phyloP scores from a whole-genome alignment of 2,888 invertebrate species.

The Hydrotaea diabolus region DNA sequence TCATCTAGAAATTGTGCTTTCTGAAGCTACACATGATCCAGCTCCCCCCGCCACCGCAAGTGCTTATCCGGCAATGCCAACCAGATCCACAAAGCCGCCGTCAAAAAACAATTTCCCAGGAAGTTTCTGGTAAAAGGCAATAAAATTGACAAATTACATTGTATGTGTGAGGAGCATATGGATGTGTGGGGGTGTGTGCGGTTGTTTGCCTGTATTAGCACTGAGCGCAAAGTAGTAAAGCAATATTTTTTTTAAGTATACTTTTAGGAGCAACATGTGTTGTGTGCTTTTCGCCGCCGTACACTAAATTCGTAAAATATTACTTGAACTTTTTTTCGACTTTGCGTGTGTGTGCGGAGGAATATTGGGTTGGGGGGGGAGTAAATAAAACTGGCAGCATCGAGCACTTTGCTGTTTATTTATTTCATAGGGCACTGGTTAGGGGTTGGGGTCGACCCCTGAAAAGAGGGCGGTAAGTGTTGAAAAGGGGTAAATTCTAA shows the following conservation, averaged over 20 bases:
- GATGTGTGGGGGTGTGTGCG: background rate
- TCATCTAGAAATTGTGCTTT: background rate
- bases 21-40: background rate
- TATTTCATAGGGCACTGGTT: conserved; percentile 43
- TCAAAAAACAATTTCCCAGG: conserved; percentile 47
- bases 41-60: background rate
- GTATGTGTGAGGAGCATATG: conserved; percentile 37
- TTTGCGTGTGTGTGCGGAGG: background rate
- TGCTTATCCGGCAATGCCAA: background rate
- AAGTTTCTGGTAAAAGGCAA: conserved; percentile 60
- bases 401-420: conserved; percentile 29
- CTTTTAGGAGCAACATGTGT: conserved; percentile 63
- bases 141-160: conserved; percentile 67
- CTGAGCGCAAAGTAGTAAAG: conserved; percentile 34
- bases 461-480: conserved; percentile 42
- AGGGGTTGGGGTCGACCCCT: conserved; percentile 14
- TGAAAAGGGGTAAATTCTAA: conserved; percentile 64
- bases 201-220: background rate
- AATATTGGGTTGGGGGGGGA: background rate
- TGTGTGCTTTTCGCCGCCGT: conserved; percentile 27
- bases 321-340: conserved; percentile 53
- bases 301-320: conserved; percentile 58
- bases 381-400: conserved; percentile 6
- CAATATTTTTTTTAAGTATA: conserved; percentile 51
- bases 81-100: background rate